These are phyloP conservation scores for Ctenodactylus gundi DNA, from an alignment of 2,113 vertebrate species.

Conservation along the genomic window DNA sequence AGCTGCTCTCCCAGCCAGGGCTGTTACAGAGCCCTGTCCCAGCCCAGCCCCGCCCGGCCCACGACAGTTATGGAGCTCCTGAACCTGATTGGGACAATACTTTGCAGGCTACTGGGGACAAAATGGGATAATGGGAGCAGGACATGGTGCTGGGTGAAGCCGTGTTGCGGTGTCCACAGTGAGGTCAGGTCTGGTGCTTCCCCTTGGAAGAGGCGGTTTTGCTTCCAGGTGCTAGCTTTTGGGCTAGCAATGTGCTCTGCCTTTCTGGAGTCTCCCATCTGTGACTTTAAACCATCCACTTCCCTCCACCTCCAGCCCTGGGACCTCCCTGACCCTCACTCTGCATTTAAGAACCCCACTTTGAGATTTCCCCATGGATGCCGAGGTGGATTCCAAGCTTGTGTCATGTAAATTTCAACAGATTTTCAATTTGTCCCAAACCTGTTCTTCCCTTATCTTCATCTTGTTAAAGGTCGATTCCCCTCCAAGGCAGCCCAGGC, in stretches of 20 bases:
- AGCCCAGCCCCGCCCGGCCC: not conserved
- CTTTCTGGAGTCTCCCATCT: not conserved
- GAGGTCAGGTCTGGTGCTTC: not conserved
- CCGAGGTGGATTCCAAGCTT: rapidly evolving
- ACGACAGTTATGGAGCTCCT: not conserved
- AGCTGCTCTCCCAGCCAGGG: not conserved
- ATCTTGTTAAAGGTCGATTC: not conserved
- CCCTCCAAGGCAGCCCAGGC: not conserved
- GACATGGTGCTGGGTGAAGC: rapidly evolving
- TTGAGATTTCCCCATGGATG: not conserved
- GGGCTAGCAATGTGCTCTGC: not conserved
- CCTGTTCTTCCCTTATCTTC: not conserved
- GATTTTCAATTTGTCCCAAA: not conserved
- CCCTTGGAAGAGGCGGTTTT: rapidly evolving
- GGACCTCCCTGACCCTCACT: not conserved
- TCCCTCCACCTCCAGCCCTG: not conserved
- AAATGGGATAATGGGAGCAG: not conserved
- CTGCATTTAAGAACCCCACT: not conserved
- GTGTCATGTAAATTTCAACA: not conserved
- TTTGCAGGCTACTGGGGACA: not conserved
- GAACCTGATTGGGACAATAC: not conserved
- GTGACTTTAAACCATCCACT: not conserved
- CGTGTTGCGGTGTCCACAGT: rapidly evolving
- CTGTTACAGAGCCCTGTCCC: rapidly evolving
- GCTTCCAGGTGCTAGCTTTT: not conserved